Percentiles rank a stretch among this genome's conserved stretches.
Conservation (phyloP, 53 echinoderm and acorn worm genomes). For the Patiria pectinifera region DNA sequence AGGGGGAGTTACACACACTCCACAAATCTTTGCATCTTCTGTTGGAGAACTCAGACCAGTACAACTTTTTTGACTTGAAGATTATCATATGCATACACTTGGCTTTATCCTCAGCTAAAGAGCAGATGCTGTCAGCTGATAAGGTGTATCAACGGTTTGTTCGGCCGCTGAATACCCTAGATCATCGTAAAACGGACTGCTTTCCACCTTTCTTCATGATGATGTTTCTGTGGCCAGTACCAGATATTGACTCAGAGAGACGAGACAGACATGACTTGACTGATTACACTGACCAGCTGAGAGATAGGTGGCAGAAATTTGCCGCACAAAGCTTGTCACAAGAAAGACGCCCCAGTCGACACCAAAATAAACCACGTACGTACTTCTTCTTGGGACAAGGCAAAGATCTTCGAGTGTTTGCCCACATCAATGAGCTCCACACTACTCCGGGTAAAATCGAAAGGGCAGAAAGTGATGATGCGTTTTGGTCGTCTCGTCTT, state of each 20-base stretch:
- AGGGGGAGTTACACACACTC: neutral
- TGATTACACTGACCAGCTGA: neutral
- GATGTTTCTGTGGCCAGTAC: slow-evolving; percentile 72
- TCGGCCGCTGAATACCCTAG: neutral
- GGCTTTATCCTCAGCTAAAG: slow-evolving; percentile 54
- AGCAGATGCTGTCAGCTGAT: slow-evolving; percentile 13
- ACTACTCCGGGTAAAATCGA: slow-evolving; percentile 27
- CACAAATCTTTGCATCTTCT: slow-evolving; percentile 5
- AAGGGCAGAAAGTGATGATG: neutral
- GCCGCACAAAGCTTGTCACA: neutral
- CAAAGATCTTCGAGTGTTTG: slow-evolving; percentile 37
- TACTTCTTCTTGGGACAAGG: slow-evolving; percentile 61
- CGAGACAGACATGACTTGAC: slow-evolving; percentile 3
- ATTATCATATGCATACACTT: slow-evolving; percentile 45
- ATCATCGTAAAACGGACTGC: neutral
- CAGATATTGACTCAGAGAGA: slow-evolving; percentile 25
- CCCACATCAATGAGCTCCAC: slow-evolving; percentile 61
- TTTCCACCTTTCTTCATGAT: slow-evolving; percentile 60
- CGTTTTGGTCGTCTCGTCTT: slow-evolving; percentile 42
- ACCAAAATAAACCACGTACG: slow-evolving; percentile 44
- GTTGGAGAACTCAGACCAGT: slow-evolving; percentile 13
- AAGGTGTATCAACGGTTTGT: slow-evolving; percentile 46
- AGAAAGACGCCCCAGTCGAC: slow-evolving; percentile 11
- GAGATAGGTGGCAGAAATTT: neutral
- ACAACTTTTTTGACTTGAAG: slow-evolving; percentile 60